phyloP scores from a whole-genome alignment of 2,797 vertebrate genomes.

The Danio kyathit region DNA sequence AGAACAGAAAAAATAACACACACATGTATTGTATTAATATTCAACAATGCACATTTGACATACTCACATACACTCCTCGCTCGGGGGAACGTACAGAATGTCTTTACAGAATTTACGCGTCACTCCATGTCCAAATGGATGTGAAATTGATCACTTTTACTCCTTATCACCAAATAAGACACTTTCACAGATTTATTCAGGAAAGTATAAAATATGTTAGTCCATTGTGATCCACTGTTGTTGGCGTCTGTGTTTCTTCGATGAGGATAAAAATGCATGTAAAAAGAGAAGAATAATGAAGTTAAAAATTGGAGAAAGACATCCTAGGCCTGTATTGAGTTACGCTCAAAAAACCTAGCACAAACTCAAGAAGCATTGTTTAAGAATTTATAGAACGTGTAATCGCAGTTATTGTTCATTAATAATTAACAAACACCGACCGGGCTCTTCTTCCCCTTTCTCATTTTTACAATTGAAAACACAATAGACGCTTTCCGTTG shows the following conservation, averaged over 20 bases:
- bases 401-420: slow-evolving; percentile 61
- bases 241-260: neutral
- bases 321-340: neutral
- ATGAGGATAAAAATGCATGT: slow-evolving; percentile 4
- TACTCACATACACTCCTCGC: slow-evolving; percentile 12
- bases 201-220: slow-evolving; percentile 18
- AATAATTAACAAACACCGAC: slow-evolving; percentile 74
- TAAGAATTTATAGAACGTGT: slow-evolving; percentile 13
- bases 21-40: neutral
- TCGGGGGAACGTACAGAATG: neutral
- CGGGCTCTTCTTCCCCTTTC: slow-evolving; percentile 57
- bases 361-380: slow-evolving; percentile 5
- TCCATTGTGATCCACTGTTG: neutral
- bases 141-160: slow-evolving; percentile 34
- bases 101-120: neutral
- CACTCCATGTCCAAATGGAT: slow-evolving; percentile 32
- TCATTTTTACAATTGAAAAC: slow-evolving; percentile 61
- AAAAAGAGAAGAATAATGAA: neutral
- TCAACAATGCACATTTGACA: slow-evolving; percentile 1
- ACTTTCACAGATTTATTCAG: slow-evolving; percentile 20
- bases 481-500: slow-evolving; percentile 82
- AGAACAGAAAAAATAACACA: neutral
- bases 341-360: slow-evolving; percentile 32
- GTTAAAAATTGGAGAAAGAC: neutral
- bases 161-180: slow-evolving; percentile 29